phyloP scores from a whole-genome alignment of 2,888 invertebrate genomes.

The Rutpela maculata region DNA sequence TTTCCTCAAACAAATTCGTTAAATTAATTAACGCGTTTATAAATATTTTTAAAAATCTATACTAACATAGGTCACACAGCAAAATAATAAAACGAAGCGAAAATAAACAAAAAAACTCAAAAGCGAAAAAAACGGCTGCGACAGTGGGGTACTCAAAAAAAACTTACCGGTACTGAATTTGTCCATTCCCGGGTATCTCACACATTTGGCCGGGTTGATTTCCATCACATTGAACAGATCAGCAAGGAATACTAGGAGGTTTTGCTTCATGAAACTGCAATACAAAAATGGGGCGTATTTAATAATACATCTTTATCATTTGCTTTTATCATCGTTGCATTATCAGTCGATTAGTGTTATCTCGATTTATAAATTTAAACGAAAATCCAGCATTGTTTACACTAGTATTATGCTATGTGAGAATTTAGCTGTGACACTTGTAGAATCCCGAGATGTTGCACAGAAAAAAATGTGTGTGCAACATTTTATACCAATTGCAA shows the following conservation, averaged over 20 bases:
- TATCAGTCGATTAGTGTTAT: neutral
- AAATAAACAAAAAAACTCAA: slow-evolving; percentile 11
- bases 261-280: slow-evolving; percentile 92
- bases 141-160: slow-evolving; percentile 9
- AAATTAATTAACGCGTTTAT: neutral
- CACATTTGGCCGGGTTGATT: slow-evolving; percentile 93
- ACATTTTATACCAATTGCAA: too few species aligned
- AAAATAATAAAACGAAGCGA: slow-evolving; percentile 10
- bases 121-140: slow-evolving; percentile 33
- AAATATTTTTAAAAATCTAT: neutral
- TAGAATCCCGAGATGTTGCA: neutral
- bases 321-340: neutral
- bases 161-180: slow-evolving; percentile 73
- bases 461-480: too few species aligned
- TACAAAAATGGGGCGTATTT: slow-evolving; percentile 41
- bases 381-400: neutral
- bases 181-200: slow-evolving; percentile 87
- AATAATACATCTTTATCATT: neutral
- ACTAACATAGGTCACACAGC: neutral
- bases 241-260: slow-evolving; percentile 92
- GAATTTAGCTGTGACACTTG: neutral
- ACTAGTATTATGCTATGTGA: neutral
- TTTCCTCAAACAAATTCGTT: too few species aligned
- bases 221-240: slow-evolving; percentile 96
- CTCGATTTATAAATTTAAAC: neutral